Evolutionary conservation across 2,888 invertebrate genomes (phyloP), one percentile per base, ranked within the genome.

Genomic region (Torymus texanus): DNA sequence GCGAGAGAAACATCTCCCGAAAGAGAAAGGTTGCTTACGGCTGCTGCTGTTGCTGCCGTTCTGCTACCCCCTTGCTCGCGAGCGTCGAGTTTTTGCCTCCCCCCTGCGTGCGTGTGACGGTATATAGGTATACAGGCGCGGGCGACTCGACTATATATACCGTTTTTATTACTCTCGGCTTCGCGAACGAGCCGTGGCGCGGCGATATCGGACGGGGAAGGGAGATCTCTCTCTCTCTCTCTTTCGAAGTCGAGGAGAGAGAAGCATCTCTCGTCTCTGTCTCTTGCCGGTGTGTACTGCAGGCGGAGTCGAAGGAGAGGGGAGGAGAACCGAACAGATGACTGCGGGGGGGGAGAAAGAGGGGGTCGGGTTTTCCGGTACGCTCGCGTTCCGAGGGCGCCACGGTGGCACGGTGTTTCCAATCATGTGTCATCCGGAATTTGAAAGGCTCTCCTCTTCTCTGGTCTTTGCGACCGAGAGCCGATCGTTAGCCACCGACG

Each of bases 371-470:
- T 74, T 79, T 78, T 63, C 81, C 79, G 63, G 79, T 77, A 58
- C 41, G 62, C 18, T 65, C 61, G 55, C 53, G 51, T 61, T 53
- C 2, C 13, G 55, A 68, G 78, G 84, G 86, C 87, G 87, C 86
- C 84, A 86, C 78, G 84, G 86, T 87, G 87, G 86, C 84, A 86
- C 78, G 51, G 21, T 70, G 24, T 68, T 62, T 51, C n/a, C 71
- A 55, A 71, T 71, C 77, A 77, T 77, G 77, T 71, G 77, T 76
- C 76, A 68, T 75, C 61, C 77, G 71, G 71, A 53, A 50, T 71
- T 71, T 18, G 55, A 75, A 68, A 12, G 10, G 12, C 18, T 63
- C 41, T 41, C 41, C 10, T 41, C 41, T 41, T 8, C 41, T 41
- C 3, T 29, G 41, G 41, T 41, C 41, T 63, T 53, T 18, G 21